Evolutionary conservation across 2,797 vertebrate species (phyloP).

Genomic region (Macropus fuliginosus): DNA sequence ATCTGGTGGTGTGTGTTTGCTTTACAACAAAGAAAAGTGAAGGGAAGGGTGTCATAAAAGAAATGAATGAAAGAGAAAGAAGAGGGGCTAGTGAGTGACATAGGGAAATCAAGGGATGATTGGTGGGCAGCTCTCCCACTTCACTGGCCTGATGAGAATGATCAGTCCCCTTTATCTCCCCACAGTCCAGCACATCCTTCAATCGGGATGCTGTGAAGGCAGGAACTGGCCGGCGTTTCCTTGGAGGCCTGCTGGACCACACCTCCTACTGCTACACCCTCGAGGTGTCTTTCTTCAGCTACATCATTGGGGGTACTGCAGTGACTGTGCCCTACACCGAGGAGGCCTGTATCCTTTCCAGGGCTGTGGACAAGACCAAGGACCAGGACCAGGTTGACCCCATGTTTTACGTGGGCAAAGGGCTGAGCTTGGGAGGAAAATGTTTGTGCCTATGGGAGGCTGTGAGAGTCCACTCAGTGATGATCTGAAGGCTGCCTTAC

Average conservation of each 20-base stretch:
- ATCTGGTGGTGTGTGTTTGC: too few species aligned
- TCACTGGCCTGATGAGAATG: background rate
- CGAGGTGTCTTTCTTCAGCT: conserved; percentile 99
- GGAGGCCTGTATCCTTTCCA: conserved; percentile 96
- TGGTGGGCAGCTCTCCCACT: too few species aligned
- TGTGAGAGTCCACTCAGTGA: background rate
- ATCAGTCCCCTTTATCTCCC: conserved; percentile 35
- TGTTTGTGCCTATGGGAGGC: background rate
- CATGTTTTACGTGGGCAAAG: background rate
- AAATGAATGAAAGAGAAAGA: background rate
- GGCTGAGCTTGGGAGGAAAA: background rate
- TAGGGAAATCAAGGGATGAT: background rate
- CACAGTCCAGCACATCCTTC: conserved; percentile 96
- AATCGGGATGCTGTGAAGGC: conserved; percentile 97
- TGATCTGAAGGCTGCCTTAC: background rate
- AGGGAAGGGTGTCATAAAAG: background rate
- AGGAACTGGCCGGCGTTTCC: conserved; percentile 95
- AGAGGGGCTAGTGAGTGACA: background rate
- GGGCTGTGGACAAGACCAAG: background rate
- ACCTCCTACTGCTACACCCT: conserved; percentile 98
- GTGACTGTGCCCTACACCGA: conserved; percentile 94
- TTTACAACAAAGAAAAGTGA: background rate
- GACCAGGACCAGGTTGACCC: background rate
- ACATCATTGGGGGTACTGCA: conserved; percentile 88
- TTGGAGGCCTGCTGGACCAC: conserved; percentile 95